Base-by-base conservation (phyloP, 92 coral and sea anemone genomes). In the Zoanthus solanderi region DNA sequence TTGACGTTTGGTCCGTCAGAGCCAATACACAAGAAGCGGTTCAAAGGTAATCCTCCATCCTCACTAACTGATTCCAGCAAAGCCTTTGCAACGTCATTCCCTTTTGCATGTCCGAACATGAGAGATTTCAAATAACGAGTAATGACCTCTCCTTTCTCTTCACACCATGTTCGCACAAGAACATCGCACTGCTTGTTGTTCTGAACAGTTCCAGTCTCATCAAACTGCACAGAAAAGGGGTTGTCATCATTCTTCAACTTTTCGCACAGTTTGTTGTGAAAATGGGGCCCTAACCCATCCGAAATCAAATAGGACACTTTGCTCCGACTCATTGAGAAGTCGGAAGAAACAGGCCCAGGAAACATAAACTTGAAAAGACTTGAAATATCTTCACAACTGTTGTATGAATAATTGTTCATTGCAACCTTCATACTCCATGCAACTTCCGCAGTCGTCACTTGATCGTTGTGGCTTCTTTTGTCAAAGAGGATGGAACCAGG, bases 281-380 rank as follows among this genome's bases (percentile, higher is more conserved):
- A 84, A 84, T 84, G 72, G 54, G 88, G 82, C 47, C 82, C 88
- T 45, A 72, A 56, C 29, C 82, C 88, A 23, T 23, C 23, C 23
- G 23, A 23, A 23, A 23, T 23, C 23, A 23, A 23, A 23, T 23
- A 23, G 23, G 82, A 54, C 48, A 84, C 80, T 73, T 84, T 84
- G 88, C 79, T 72, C 68, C 78, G 52, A 78, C 81, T 73, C 81
- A 84, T 54, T 84, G 82, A 71, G 69, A 73, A 84, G 71, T 84
- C 56, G 12, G 63, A 76, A 84, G 82, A 76, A 30, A 84, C 88
- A 72, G 65, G 32, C 47, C 82, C 88, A 84, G 88, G 88, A 78
- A 23, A 23, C 23, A 23, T 23, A 23, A 23, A 23, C 23, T 23
- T 23, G 23, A 23, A 23, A 23, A 23, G 82, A 84, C 71, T 23